phyloP scores from a whole-genome alignment of 1,140 invertebrate species.

The Heliconius hermathena region DNA sequence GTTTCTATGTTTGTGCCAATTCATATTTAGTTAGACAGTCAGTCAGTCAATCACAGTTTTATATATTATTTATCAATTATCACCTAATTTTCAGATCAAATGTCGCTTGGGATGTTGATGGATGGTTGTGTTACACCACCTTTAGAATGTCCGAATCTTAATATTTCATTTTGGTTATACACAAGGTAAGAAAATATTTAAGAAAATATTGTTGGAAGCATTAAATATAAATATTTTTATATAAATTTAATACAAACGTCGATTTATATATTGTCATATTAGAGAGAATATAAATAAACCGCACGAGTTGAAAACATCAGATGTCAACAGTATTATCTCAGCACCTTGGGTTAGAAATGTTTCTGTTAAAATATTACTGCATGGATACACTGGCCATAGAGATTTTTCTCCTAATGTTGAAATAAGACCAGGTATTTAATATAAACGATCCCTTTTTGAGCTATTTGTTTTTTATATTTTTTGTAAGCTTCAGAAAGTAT shows the following conservation, averaged over 20 bases:
- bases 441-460: background rate
- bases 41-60: too few relatives aligned
- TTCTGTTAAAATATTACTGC: constrained; percentile 79
- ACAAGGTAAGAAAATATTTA: constrained; percentile 72
- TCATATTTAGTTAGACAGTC: too few relatives aligned
- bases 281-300: constrained; percentile 77
- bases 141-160: constrained; percentile 81
- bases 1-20: too few relatives aligned
- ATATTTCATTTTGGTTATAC: constrained; percentile 84
- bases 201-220: background rate
- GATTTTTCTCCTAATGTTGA: constrained; percentile 83
- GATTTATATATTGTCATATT: constrained; percentile 16
- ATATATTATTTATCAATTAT: background rate
- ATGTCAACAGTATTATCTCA: constrained; percentile 64
- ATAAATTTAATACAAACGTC: background rate
- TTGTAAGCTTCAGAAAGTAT: too few relatives aligned
- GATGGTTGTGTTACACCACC: constrained; percentile 57
- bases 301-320: constrained; percentile 63
- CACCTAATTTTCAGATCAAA: background rate
- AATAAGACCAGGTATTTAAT: constrained; percentile 80
- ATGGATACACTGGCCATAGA: constrained; percentile 83
- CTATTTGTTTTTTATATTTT: too few relatives aligned
- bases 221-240: background rate
- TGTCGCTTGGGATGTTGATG: background rate
- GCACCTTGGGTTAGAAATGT: constrained; percentile 72